phyloP scores from a whole-genome alignment of 2,797 vertebrate genomes.

The Enteromius fasciolatus region DNA sequence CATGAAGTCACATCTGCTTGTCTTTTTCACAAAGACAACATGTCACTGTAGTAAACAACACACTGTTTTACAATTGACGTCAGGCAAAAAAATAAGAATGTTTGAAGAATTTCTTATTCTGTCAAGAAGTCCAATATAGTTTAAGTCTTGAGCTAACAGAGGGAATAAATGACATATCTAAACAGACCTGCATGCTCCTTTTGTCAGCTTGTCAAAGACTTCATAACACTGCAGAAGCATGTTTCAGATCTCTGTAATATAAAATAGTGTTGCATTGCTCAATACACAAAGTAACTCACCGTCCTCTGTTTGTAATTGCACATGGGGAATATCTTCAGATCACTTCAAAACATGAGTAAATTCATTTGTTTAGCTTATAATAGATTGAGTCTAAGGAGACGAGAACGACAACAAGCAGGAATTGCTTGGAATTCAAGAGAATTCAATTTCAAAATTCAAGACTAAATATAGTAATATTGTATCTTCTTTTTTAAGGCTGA shows the following conservation, averaged over 20 bases:
- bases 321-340: conserved; percentile 3
- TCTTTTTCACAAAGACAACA: conserved; percentile 20
- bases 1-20: conserved; percentile 17
- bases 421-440: no score
- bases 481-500: neutral
- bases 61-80: neutral
- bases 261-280: neutral
- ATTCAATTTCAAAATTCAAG: no score
- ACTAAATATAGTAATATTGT: neutral
- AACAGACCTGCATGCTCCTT: conserved; percentile 11
- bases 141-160: neutral
- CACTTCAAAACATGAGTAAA: neutral
- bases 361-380: neutral
- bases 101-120: conserved; percentile 5
- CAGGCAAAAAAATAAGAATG: neutral
- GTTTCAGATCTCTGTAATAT: neutral
- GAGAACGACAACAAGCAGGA: neutral
- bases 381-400: neutral
- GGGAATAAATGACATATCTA: conserved; percentile 1
- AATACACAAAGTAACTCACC: neutral
- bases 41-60: conserved; percentile 3
- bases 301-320: neutral
- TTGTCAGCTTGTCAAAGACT: conserved; percentile 28
- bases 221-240: neutral
- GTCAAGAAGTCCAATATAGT: conserved; percentile 13